phyloP scores from a whole-genome alignment of 2,113 vertebrate species.

The Macrotis lagotis region DNA sequence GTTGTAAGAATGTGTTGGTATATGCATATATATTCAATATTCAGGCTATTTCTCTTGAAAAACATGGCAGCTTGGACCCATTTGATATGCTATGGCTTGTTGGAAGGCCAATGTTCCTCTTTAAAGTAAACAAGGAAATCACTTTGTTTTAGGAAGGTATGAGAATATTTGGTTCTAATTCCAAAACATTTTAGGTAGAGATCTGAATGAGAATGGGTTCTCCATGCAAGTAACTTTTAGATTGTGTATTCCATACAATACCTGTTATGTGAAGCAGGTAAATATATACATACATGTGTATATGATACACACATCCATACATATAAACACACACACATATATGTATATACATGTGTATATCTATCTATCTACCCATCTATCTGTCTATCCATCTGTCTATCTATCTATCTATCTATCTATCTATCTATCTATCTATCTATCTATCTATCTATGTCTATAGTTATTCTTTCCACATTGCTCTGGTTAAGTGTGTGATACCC shows the following conservation, averaged over 20 bases:
- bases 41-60: slow-evolving; percentile 62
- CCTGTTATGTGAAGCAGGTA: slow-evolving; percentile 56
- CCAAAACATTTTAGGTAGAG: background rate
- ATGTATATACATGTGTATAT: no score
- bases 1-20: no score
- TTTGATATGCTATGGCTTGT: slow-evolving; percentile 46
- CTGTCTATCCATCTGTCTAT: no score
- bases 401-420: no score
- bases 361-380: no score
- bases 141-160: slow-evolving; percentile 25
- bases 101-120: slow-evolving; percentile 37
- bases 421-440: no score
- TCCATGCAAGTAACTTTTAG: slow-evolving; percentile 23
- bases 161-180: slow-evolving; percentile 17
- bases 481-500: no score
- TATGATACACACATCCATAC: no score
- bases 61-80: slow-evolving; percentile 43
- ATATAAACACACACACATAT: no score
- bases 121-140: slow-evolving; percentile 51
- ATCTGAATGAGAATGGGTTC: slow-evolving; percentile 19
- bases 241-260: background rate
- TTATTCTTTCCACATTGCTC: no score
- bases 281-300: background rate
- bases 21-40: slow-evolving; percentile 36
- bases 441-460: no score